A percentile compares a stretch with the other conserved stretches of the same genome.
phyloP scores from a whole-genome alignment of 2,888 invertebrate genomes.

The Pyrrhosoma nymphula region DNA sequence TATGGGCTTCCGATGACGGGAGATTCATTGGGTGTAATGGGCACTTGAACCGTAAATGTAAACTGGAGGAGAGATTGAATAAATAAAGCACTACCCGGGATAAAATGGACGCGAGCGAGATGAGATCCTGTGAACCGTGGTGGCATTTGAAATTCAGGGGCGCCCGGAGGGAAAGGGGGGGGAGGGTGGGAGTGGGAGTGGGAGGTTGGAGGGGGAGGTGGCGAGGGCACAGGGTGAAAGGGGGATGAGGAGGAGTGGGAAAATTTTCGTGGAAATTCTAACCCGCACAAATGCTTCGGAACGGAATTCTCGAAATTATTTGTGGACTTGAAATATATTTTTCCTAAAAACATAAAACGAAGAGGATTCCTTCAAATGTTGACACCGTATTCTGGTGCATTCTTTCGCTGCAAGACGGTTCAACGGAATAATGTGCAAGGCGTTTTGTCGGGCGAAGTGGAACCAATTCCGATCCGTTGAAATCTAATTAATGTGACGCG shows the following conservation, averaged over 20 bases:
- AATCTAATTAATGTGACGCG: not conserved
- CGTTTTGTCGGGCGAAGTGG: not conserved
- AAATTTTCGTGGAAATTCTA: not conserved
- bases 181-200: not conserved
- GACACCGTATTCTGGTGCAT: not conserved
- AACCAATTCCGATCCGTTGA: not conserved
- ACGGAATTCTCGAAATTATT: not conserved
- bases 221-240: not conserved
- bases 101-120: not conserved
- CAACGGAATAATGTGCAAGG: not conserved
- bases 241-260: not conserved
- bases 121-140: not conserved
- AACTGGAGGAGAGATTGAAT: not conserved
- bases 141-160: not conserved
- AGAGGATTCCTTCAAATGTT: not conserved
- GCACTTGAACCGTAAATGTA: not conserved
- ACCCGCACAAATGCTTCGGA: not conserved
- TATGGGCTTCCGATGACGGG: not conserved
- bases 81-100: not conserved
- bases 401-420: not conserved
- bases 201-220: not conserved
- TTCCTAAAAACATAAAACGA: not conserved
- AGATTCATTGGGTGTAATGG: constrained; percentile 11
- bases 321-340: not conserved
- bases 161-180: not conserved